Base-by-base conservation (phyloP, 2,113 vertebrate species). In the Otolemur garnettii region DNA sequence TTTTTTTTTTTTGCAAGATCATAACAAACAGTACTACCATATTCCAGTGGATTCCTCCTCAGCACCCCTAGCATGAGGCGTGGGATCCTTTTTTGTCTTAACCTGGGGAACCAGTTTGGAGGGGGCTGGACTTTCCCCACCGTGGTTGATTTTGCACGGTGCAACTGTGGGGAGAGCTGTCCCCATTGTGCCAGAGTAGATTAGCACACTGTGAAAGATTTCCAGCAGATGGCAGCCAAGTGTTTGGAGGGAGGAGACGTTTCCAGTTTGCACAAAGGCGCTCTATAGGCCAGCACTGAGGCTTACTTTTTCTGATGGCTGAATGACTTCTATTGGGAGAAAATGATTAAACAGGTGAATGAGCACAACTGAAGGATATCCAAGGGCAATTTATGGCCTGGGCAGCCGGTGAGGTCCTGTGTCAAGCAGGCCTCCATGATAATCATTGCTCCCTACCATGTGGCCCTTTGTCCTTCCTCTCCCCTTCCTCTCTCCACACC, bases 191-290 rank as follows among this genome's bases (percentile, higher is more conserved):
- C 15, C 17, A 21, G 4, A 0, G 12, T 30, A 84, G 14, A 57
- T 38, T 50, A 35, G 69, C 3, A 28, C 13, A 3, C 45, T 59
- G 62, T 2, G 6, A 28, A 72, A 57, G 35, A 10, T 59, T 22
- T 88, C 95, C 97, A 96, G 96, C 60, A 97, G 96, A 64, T 96
- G 97, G 95, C 97, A 92, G 90, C 80, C 87, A 57, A 90, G 60
- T 4, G 33, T n/a, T 69, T 90, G n/a, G 60, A 77, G 45, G 87
- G 85, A 95, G 57, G n/a, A 69, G 22, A 55, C 38, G 72, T 9
- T 53, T 30, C 9, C 4, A 12, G 24, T 75, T 64, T 21, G 21
- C 89, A 88, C 19, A 15, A 42, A 72, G 30, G 33, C 71, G 28
- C 26, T 59, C 26, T 55, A 11, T 0, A 7, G 55, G 24, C 69